phyloP scores from a whole-genome alignment of 1,140 invertebrate genomes.

The Magallana angulata region DNA sequence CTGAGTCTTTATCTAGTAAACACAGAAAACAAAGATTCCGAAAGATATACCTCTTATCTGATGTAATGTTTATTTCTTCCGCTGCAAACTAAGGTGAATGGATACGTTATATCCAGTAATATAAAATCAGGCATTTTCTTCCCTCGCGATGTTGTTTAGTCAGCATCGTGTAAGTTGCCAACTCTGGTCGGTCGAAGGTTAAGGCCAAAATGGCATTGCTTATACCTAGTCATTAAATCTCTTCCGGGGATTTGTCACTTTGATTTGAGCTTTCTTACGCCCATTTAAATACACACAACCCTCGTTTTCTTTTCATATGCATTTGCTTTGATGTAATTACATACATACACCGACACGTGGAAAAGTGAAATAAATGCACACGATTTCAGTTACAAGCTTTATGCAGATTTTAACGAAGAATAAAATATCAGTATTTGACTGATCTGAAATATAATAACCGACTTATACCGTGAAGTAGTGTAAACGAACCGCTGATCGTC shows the following conservation, averaged over 20 bases:
- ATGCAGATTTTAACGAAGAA: too few relatives aligned
- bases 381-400: too few relatives aligned
- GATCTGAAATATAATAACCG: too few relatives aligned
- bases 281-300: neutral
- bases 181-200: neutral
- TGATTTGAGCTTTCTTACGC: neutral
- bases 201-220: neutral
- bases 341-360: neutral
- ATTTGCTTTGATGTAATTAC: constrained; percentile 4
- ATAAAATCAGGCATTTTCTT: neutral
- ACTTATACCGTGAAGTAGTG: neutral
- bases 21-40: neutral
- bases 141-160: neutral
- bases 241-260: constrained; percentile 19
- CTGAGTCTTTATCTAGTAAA: neutral
- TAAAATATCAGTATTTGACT: too few relatives aligned
- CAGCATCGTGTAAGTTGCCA: neutral
- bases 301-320: neutral
- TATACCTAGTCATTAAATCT: constrained; percentile 5
- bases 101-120: neutral
- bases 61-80: neutral
- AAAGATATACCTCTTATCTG: neutral
- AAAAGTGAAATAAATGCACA: neutral
- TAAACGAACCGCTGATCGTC: neutral
- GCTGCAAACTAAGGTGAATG: neutral